Percentiles rank a stretch among this genome's conserved stretches.
phyloP scores from a whole-genome alignment of 2,888 invertebrate genomes.

The Ophion slaviceki region DNA sequence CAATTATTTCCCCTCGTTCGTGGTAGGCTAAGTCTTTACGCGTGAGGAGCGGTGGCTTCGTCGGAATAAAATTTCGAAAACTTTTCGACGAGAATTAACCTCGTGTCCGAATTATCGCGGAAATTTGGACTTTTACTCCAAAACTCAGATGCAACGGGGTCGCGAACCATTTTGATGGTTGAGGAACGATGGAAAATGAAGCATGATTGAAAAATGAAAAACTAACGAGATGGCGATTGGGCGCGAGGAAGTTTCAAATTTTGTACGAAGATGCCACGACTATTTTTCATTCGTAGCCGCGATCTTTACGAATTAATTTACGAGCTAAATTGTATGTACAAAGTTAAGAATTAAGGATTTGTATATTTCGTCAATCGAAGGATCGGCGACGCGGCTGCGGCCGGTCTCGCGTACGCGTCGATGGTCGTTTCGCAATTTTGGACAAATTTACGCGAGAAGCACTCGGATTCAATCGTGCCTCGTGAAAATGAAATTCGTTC shows the following conservation, averaged over 20 bases:
- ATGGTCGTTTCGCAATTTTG: background rate
- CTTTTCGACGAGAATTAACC: background rate
- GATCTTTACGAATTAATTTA: slow-evolving; percentile 18
- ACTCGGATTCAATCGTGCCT: background rate
- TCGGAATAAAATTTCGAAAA: background rate
- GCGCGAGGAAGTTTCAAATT: background rate
- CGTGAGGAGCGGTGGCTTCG: background rate
- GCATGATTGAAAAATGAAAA: background rate
- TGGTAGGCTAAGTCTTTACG: background rate
- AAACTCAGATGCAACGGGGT: slow-evolving; percentile 9
- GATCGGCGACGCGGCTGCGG: no score
- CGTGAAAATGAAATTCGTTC: background rate
- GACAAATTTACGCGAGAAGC: background rate
- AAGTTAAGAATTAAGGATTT: slow-evolving; percentile 36
- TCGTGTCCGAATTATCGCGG: no score
- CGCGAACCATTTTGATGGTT: slow-evolving; percentile 10
- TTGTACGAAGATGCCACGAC: background rate
- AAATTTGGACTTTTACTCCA: background rate
- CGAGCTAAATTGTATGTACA: slow-evolving; percentile 57
- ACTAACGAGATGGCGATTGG: background rate
- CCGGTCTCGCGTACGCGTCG: no score
- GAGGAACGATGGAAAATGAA: background rate
- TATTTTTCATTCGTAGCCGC: background rate
- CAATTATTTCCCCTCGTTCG: background rate
- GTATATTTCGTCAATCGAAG: slow-evolving; percentile 25